phyloP scores from a whole-genome alignment of 2,888 invertebrate species.

The Autographa pulchrina region DNA sequence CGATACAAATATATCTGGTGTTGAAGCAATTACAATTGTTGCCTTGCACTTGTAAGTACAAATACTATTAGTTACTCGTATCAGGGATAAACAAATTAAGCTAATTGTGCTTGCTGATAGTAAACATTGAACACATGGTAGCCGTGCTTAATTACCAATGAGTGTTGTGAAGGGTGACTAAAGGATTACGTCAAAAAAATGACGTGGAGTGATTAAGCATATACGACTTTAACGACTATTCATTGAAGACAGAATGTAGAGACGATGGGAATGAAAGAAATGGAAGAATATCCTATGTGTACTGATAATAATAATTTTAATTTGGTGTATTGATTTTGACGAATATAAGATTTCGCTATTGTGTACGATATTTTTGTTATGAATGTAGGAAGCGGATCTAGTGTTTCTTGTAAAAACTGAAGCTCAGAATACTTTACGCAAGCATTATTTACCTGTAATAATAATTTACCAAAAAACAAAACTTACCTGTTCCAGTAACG shows the following conservation, averaged over 20 bases:
- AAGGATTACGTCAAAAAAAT: conserved; percentile 1
- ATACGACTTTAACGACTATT: conserved; percentile 10
- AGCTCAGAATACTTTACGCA: no score
- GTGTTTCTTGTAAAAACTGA: no score
- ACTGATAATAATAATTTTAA: conserved; percentile 35
- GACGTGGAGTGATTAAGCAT: neutral
- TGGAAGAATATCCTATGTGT: conserved; percentile 53
- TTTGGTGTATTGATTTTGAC: conserved; percentile 31
- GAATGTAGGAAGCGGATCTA: no score
- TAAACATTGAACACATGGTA: neutral
- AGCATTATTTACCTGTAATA: no score
- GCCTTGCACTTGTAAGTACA: neutral
- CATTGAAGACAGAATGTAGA: conserved; percentile 28
- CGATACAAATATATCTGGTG: neutral
- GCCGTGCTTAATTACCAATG: neutral
- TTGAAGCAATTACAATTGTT: neutral
- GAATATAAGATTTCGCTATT: neutral
- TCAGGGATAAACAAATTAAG: conserved; percentile 4
- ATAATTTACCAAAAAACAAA: no score
- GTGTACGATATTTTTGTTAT: no score
- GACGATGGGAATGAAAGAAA: conserved; percentile 44
- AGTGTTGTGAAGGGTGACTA: neutral
- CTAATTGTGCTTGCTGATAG: conserved; percentile 1
- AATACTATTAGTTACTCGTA: conserved; percentile 1
- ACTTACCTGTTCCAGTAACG: neutral